Evolutionary conservation across 2,888 invertebrate species (phyloP), one percentile per base, ranked within the genome.

Genomic region (Dysmachus trigonus): DNA sequence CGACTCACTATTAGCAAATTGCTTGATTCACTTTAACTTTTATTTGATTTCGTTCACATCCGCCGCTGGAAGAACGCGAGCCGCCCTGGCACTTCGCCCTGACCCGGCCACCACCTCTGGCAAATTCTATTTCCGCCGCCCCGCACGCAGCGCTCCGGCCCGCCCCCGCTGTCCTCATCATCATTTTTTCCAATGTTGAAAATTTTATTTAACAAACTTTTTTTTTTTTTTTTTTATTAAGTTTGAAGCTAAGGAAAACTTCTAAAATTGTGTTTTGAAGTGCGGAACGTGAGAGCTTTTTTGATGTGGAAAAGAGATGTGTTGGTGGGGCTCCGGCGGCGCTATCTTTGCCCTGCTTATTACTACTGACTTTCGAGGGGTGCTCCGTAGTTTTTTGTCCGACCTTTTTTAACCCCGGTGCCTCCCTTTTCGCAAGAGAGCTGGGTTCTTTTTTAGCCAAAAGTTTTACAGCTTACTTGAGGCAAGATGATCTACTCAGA

Each of bases 161-260:
- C 73, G 13, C 73, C 73, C 33, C 18, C n/a, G 10, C 27, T 30
- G 71, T 83, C 72, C 71, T 83, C 83, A 41, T 83, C 82, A 62
- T 62, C 83, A 83, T 31, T 82, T 83, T 85, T 85, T 85, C 85
- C 41, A 47, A 85, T 85, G 73, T 33, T 74, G 74, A 85, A 81
- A 85, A 85, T 85, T 85, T 85, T 85, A 85, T 85, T 85, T 85
- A 85, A 85, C 38, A 72, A 85, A 85, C 85, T 85, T 85, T 85
- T 82, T 31, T 31, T 72, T 85, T 85, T 85, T 82, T 31, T 31
- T 72, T 85, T 85, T 85, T 85, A 85, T 85, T 85, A 85, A 85
- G 85, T 85, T 85, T 85, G 85, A 74, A 85, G 85, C 85, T 85
- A 85, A 85, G 53, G 74, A 85, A 72, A 85, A 85, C 51, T 85